phyloP scores from a whole-genome alignment of 2,113 vertebrate species.

The Circaetus cinerascens region DNA sequence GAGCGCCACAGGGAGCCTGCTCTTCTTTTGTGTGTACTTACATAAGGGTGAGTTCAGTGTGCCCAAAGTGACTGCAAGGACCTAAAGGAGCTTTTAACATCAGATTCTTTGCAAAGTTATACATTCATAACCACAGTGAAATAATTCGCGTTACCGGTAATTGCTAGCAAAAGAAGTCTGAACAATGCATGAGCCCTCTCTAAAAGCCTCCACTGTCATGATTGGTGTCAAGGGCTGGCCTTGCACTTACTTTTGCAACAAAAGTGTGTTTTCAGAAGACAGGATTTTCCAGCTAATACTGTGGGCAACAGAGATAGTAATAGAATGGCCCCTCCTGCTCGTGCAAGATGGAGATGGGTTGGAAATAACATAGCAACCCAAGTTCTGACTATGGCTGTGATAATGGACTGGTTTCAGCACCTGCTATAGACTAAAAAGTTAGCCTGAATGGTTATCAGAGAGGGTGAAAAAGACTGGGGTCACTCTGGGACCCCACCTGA shows the following conservation, averaged over 20 bases:
- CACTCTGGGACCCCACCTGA: not conserved
- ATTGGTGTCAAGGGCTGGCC: constrained; percentile 1
- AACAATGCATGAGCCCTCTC: not conserved
- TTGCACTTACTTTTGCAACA: not conserved
- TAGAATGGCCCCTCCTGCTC: not conserved
- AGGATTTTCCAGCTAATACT: not conserved
- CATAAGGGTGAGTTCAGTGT: not conserved
- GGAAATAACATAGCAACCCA: not conserved
- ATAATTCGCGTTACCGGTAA: not conserved
- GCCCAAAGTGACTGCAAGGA: not conserved
- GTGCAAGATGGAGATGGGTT: not conserved
- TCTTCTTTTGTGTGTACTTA: not conserved
- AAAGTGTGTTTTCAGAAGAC: not conserved
- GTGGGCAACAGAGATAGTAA: not conserved
- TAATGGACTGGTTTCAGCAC: not conserved
- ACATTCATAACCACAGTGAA: not conserved
- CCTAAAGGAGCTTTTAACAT: constrained; percentile 16
- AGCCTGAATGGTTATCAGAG: not conserved
- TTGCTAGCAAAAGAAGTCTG: not conserved
- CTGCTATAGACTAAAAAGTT: not conserved
- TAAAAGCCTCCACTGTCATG: constrained; percentile 6
- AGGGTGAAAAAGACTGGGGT: not conserved
- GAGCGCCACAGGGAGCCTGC: not conserved
- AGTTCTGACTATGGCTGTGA: not conserved
- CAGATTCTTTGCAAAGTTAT: not conserved